Evolutionary conservation across 2,888 invertebrate species (phyloP).

Genomic region (Thelaira solivaga): DNA sequence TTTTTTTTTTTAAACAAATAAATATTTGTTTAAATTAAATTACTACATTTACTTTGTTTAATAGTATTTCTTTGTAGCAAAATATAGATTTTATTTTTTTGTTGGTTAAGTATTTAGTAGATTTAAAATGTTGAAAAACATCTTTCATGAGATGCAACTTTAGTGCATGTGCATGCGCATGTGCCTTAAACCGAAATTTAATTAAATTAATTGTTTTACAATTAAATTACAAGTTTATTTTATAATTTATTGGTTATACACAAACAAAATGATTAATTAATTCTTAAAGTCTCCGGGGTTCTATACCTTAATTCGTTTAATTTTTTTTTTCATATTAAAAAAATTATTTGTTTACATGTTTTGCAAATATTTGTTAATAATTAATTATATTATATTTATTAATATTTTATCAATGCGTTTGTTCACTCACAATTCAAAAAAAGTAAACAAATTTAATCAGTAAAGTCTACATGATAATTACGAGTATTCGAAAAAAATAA

Average conservation of each 20-base stretch:
- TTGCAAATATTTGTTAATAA: constrained; percentile 24
- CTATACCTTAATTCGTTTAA: neutral
- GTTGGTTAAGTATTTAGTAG: too few relatives aligned
- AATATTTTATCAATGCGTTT: too few relatives aligned
- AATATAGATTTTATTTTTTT: too few relatives aligned
- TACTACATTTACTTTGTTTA: constrained; percentile 3
- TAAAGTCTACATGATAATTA: neutral
- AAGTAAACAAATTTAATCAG: constrained; percentile 25
- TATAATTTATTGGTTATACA: neutral
- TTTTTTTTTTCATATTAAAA: neutral
- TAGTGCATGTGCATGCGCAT: neutral
- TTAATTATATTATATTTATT: constrained; percentile 19
- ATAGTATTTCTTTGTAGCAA: too few relatives aligned
- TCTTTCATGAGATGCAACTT: neutral
- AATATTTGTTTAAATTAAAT: neutral
- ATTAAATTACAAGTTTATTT: constrained; percentile 39
- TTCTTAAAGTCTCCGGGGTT: too few relatives aligned
- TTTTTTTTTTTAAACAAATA: neutral
- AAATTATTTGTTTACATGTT: neutral
- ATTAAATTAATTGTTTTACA: constrained; percentile 44
- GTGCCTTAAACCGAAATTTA: constrained; percentile 4
- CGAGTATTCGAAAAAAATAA: neutral
- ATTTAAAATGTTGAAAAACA: constrained; percentile 1
- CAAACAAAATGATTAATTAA: constrained; percentile 24
- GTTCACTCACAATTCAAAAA: neutral